Evolutionary conservation across 2,113 vertebrate species (phyloP).

Genomic region (Xiphophorus hellerii): DNA sequence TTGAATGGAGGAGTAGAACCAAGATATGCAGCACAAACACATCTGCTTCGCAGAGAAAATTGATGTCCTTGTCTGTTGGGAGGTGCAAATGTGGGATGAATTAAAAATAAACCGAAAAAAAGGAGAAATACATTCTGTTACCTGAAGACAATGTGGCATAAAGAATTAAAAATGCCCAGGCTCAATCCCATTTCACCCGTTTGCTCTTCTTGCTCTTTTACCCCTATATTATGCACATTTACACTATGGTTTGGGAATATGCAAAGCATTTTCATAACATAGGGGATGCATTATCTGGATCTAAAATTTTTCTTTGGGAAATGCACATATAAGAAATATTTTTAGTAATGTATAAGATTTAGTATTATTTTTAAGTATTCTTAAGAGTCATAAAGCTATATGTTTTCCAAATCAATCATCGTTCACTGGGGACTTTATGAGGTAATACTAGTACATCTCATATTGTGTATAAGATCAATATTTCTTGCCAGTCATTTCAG

Average conservation of each 20-base stretch:
- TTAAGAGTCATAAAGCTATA: too few relatives aligned
- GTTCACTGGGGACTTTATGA: too few relatives aligned
- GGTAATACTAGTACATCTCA: too few relatives aligned
- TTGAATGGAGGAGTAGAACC: constrained; percentile 61
- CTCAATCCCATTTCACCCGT: neutral
- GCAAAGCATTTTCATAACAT: neutral
- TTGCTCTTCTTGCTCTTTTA: neutral
- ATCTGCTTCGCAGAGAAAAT: constrained; percentile 43
- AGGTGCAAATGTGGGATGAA: constrained; percentile 43
- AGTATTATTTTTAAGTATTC: too few relatives aligned
- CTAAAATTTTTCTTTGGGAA: neutral
- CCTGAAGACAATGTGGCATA: constrained; percentile 20
- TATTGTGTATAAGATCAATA: too few relatives aligned
- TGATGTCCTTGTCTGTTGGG: constrained; percentile 46
- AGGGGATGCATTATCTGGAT: neutral
- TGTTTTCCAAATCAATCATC: too few relatives aligned
- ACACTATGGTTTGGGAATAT: neutral
- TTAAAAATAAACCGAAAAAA: constrained; percentile 37
- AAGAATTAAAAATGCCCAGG: neutral
- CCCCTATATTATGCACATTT: neutral
- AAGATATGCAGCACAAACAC: constrained; percentile 35
- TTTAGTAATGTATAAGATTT: too few relatives aligned
- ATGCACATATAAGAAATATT: neutral
- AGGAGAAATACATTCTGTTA: constrained; percentile 1
- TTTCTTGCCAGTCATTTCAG: too few relatives aligned